Evolutionary conservation across 2,113 vertebrate species (phyloP).

Genomic region (Octodon degus): DNA sequence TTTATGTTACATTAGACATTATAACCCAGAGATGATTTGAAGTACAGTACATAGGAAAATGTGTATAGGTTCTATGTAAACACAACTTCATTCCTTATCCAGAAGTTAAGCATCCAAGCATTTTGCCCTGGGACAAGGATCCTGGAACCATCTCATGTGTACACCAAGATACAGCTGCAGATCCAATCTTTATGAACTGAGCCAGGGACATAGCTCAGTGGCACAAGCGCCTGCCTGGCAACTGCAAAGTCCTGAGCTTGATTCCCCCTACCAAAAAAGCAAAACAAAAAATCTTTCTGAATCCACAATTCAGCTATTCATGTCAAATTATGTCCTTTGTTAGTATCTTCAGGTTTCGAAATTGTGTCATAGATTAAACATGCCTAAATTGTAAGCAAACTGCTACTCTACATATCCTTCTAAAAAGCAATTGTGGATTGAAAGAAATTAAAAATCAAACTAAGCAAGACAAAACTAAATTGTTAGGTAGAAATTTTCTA

Average conservation of each 20-base stretch:
- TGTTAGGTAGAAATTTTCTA: background rate
- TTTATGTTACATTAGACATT: background rate
- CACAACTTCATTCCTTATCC: background rate
- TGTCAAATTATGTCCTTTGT: background rate
- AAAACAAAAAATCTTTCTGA: background rate
- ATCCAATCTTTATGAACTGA: background rate
- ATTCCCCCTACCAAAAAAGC: too few relatives aligned
- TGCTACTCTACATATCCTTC: background rate
- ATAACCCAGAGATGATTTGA: background rate
- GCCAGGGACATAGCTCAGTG: too few relatives aligned
- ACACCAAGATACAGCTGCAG: background rate
- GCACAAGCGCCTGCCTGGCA: too few relatives aligned
- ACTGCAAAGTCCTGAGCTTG: too few relatives aligned
- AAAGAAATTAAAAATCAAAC: slow-evolving; percentile 52
- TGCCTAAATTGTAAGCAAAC: background rate
- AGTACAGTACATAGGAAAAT: background rate
- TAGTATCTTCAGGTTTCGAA: slow-evolving; percentile 26
- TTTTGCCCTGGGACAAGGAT: background rate
- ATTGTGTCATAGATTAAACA: background rate
- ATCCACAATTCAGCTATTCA: background rate
- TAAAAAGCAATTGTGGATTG: background rate
- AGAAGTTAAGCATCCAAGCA: background rate
- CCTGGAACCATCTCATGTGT: background rate
- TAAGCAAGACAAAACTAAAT: slow-evolving; percentile 8
- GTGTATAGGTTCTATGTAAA: background rate